A percentile compares a stretch with the other conserved stretches of the same genome.
Evolutionary conservation across 2,113 vertebrate species (phyloP).

Genomic region (Chaetodon auriga): DNA sequence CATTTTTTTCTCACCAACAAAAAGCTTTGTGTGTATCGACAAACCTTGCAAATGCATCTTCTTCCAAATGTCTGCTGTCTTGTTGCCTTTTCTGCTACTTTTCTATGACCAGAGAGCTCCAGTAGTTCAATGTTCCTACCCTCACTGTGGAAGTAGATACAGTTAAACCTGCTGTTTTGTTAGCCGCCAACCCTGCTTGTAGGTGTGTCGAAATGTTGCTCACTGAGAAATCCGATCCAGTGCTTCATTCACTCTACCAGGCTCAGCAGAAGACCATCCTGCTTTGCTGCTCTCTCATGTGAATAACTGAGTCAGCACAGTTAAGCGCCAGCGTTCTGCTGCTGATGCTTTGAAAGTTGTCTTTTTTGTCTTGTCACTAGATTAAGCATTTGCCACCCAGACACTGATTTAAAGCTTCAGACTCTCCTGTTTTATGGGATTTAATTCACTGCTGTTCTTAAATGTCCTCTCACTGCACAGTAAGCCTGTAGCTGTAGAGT

Average conservation of each 20-base stretch:
- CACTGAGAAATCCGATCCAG: neutral
- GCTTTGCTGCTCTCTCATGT: conserved; percentile 4
- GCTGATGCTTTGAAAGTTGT: conserved; percentile 13
- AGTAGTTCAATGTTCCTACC: neutral
- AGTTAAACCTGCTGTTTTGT: neutral
- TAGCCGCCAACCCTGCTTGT: neutral
- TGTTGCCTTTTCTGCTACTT: neutral
- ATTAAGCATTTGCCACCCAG: conserved; percentile 22
- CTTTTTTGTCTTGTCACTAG: conserved; percentile 2
- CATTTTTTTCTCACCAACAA: neutral
- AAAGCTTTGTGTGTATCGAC: neutral
- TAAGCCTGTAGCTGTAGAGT: conserved; percentile 10
- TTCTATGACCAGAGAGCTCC: neutral
- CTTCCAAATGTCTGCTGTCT: neutral
- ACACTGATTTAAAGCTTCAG: conserved; percentile 27
- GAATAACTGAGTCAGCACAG: conserved; percentile 8
- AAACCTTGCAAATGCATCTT: neutral
- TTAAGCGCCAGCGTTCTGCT: conserved; percentile 19
- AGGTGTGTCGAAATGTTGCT: neutral
- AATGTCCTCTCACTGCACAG: conserved; percentile 16
- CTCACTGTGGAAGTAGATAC: neutral
- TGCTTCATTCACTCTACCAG: neutral
- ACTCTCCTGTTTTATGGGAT: conserved; percentile 36
- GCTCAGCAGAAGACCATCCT: conserved; percentile 14
- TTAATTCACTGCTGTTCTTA: conserved; percentile 39